Conservation (phyloP, 2,113 vertebrate genomes). For the Pholis gunnellus region DNA sequence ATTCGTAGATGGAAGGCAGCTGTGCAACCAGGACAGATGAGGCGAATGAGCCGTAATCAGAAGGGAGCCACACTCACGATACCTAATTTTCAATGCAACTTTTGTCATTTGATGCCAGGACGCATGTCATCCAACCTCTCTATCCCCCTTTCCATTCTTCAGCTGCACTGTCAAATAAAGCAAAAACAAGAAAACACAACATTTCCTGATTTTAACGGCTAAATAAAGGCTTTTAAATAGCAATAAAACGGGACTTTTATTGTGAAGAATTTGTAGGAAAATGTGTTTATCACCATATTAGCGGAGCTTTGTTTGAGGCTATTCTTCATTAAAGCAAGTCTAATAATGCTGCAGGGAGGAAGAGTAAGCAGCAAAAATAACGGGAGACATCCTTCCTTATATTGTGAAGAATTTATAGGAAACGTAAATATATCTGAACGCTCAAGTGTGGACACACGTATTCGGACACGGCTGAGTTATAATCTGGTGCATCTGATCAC, state of each 20-base stretch:
- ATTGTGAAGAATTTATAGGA: not conserved
- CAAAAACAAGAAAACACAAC: not conserved
- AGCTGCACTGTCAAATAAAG: too few relatives aligned
- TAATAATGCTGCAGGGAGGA: too few relatives aligned
- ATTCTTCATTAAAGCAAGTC: not conserved
- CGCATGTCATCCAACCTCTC: too few relatives aligned
- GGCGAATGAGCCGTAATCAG: not conserved
- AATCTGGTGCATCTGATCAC: too few relatives aligned
- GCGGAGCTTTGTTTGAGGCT: not conserved
- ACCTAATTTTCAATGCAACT: too few relatives aligned
- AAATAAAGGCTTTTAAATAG: not conserved
- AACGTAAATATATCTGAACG: too few relatives aligned
- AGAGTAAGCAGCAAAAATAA: not conserved
- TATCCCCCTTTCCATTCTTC: too few relatives aligned
- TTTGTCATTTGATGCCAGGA: too few relatives aligned
- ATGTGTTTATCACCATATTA: not conserved
- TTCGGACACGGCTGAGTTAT: too few relatives aligned
- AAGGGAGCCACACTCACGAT: not conserved
- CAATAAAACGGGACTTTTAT: not conserved
- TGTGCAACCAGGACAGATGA: not conserved
- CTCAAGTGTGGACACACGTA: too few relatives aligned
- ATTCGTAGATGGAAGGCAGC: not conserved
- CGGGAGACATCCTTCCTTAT: not conserved
- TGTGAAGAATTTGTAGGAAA: not conserved
- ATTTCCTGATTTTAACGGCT: not conserved